These are phyloP conservation scores for Onychomys arenicola DNA, from an alignment of 2,797 vertebrate genomes.

Conservation along the genomic window DNA sequence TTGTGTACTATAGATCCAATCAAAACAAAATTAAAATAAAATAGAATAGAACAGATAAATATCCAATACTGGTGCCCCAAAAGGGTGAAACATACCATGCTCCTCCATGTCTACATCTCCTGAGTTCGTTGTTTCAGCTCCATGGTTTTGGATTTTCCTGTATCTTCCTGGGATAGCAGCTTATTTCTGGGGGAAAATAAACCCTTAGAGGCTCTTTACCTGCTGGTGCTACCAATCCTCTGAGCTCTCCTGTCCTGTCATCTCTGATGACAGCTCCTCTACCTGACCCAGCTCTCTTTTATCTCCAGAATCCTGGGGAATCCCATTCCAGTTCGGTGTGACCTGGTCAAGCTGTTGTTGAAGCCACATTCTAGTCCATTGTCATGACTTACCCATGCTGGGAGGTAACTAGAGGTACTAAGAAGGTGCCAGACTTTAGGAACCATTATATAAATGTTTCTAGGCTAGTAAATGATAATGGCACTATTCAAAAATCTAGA, in stretches of 20 bases:
- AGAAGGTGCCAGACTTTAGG: neutral
- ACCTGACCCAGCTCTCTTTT: neutral
- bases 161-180: neutral
- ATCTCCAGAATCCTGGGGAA: neutral
- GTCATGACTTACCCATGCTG: neutral
- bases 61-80: too few relatives aligned
- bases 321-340: neutral
- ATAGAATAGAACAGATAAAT: neutral
- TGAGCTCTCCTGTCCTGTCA: neutral
- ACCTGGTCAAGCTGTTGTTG: neutral
- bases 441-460: neutral
- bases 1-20: neutral
- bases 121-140: neutral
- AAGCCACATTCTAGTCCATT: neutral
- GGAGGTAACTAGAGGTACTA: neutral
- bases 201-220: neutral
- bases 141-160: neutral
- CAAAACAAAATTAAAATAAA: constrained; percentile 18
- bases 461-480: neutral
- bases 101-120: neutral
- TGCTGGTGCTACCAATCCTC: neutral
- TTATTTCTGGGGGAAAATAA: neutral
- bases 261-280: neutral
- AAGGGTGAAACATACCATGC: too few relatives aligned
- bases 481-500: neutral